These are phyloP conservation scores for Seriola quinqueradiata DNA, from an alignment of 2,113 vertebrate species.

Conservation along the genomic window DNA sequence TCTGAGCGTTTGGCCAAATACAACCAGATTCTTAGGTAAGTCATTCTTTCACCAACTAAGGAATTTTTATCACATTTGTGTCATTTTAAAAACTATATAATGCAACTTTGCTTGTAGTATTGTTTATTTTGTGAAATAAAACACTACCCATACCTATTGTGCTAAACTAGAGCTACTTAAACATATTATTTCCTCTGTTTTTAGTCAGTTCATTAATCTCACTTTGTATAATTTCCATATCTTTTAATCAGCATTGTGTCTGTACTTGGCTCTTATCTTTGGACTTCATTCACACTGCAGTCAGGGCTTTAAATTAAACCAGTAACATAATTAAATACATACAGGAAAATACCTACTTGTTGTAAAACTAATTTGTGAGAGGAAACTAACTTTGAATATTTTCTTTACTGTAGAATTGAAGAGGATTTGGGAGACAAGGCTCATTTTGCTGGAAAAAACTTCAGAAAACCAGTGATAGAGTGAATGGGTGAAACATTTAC, in stretches of 20 bases:
- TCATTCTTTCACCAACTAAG: neutral
- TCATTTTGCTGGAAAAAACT: conserved; percentile 92
- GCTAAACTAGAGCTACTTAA: too few species aligned
- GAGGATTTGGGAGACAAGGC: conserved; percentile 95
- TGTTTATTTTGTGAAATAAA: neutral
- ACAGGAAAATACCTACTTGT: too few species aligned
- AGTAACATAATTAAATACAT: neutral
- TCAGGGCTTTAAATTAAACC: neutral
- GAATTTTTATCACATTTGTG: neutral
- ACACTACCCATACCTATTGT: neutral
- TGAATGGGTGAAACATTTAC: conserved; percentile 29
- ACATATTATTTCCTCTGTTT: neutral
- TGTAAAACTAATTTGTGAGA: neutral
- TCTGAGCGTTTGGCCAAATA: conserved; percentile 86
- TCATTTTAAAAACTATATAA: neutral
- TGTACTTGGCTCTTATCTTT: neutral
- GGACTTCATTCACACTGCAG: neutral
- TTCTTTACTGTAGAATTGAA: conserved; percentile 89
- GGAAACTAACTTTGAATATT: neutral
- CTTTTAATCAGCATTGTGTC: too few species aligned
- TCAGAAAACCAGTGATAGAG: conserved; percentile 90
- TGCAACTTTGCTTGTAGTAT: neutral
- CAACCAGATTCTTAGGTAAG: conserved; percentile 84
- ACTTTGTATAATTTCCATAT: neutral
- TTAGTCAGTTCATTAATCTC: neutral